Evolutionary conservation across 2,888 invertebrate species (phyloP), one percentile per base, ranked within the genome.

Genomic region (Anoncus sp.): DNA sequence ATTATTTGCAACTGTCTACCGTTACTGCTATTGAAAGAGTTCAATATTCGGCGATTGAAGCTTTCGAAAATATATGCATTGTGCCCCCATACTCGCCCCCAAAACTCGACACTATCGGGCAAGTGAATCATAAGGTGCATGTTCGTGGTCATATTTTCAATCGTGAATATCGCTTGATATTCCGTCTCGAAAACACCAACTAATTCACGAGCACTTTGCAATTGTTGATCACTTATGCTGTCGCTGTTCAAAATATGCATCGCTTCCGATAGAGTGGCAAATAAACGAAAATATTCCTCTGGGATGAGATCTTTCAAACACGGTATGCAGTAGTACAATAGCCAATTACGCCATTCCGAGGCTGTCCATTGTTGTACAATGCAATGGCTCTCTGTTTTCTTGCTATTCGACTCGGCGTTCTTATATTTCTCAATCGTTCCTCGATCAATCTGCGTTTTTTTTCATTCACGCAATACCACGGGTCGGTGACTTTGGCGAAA

Each of bases 341-440:
- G n/a, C 69, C 69, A 75, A 49, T 75, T 75, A 10, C 75, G 53
- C 63, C 70, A 70, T 35, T 70, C 70, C 3, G 63, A 35, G 12
- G 70, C 70, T 35, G 55, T 69, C 70, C 70, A 75, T 5, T 57
- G 20, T 47, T 70, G 55, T 10, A 27, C 0, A 22, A 9, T 22
- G 2, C 6, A 16, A 70, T 38, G 7, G 55, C 14, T 63, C 63
- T 62, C 9, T 63, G 43, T 38, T 35, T 70, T 27, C 70, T 55
- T 2, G 70, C 27, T 5, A 69, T 49, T 24, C 40, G 18, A 18
- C 27, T 70, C 14, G 60, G 75, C 35, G 70, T 55, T 75, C 65
- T 45, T 18, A 75, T 63, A 12, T 14, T 57, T 22, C 9, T 31
- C n/a, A 63, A 27, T 57, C 63, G 24, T 20, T 35, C 38, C 2